Percentiles rank a stretch among this genome's conserved stretches.
Evolutionary conservation across 2,888 invertebrate species (phyloP).

Genomic region (Romanomermis culicivorax): DNA sequence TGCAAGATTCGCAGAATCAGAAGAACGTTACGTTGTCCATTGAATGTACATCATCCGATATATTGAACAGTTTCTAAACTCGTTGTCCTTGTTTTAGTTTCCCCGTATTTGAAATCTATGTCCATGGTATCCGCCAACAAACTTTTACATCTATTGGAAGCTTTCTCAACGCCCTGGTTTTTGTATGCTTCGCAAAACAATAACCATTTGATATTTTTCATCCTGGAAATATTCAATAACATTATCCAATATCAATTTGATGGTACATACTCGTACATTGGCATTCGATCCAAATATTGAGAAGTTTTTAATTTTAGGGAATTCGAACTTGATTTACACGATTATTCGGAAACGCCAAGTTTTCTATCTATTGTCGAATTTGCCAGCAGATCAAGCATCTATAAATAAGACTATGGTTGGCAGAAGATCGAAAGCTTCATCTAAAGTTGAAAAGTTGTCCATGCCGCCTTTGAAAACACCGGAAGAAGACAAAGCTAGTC

Average conservation of each 20-base stretch:
- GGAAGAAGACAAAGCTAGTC: constrained; percentile 12
- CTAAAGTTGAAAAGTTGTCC: not conserved
- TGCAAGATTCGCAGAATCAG: too few relatives aligned
- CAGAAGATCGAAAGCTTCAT: constrained; percentile 20
- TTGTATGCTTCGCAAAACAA: constrained; percentile 83
- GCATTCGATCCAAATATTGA: not conserved
- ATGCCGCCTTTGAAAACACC: constrained; percentile 1
- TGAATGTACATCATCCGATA: too few relatives aligned
- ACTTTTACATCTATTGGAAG: constrained; percentile 79
- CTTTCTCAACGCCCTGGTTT: constrained; percentile 98
- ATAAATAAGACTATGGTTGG: constrained; percentile 50
- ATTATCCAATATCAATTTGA: constrained; percentile 98
- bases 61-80: too few relatives aligned
- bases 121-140: constrained; percentile 98
- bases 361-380: constrained; percentile 86
- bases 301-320: too few relatives aligned
- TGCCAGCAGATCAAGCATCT: constrained; percentile 73
- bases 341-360: constrained; percentile 95
- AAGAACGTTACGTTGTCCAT: too few relatives aligned
- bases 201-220: constrained; percentile 91
- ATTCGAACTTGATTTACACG: constrained; percentile 92
- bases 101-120: constrained; percentile 90
- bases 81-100: constrained; percentile 46
- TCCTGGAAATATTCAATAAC: constrained; percentile 96
- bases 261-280: constrained; percentile 46